Percentiles rank a stretch among this genome's conserved stretches.
Conservation (phyloP, 2,888 invertebrate species). For the Ellobium chinense region DNA sequence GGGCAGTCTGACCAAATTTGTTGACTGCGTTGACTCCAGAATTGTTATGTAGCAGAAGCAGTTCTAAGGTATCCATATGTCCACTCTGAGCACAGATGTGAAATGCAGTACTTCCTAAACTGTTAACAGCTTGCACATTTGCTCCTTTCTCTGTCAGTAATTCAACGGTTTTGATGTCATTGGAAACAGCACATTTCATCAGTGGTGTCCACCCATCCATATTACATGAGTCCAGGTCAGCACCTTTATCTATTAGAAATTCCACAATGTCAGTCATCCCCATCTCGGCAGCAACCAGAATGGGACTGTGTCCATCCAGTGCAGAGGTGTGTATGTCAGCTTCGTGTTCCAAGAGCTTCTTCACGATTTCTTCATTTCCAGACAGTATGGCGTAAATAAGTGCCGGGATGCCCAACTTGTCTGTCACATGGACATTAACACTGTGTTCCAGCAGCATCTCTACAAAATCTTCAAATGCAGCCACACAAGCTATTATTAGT, state of each 20-base stretch:
- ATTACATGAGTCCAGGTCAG: background rate
- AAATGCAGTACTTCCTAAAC: background rate
- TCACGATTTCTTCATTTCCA: background rate
- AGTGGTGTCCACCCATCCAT: background rate
- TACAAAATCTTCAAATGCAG: background rate
- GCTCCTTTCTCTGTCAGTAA: background rate
- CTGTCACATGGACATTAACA: background rate
- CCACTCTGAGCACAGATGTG: background rate
- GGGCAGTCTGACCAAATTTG: background rate
- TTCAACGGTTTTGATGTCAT: background rate
- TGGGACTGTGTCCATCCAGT: background rate
- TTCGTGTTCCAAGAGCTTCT: background rate
- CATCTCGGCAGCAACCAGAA: background rate
- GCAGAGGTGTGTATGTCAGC: background rate
- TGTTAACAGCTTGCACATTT: background rate
- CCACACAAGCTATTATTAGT: background rate
- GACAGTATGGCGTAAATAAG: background rate
- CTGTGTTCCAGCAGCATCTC: background rate
- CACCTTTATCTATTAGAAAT: background rate
- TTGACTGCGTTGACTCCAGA: background rate
- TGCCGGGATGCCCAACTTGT: background rate
- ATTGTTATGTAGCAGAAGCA: background rate
- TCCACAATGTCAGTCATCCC: slow-evolving; percentile 2
- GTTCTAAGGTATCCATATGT: background rate
- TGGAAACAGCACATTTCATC: background rate